Conservation (phyloP, 1,140 invertebrate genomes). For the Ceratina japonica region DNA sequence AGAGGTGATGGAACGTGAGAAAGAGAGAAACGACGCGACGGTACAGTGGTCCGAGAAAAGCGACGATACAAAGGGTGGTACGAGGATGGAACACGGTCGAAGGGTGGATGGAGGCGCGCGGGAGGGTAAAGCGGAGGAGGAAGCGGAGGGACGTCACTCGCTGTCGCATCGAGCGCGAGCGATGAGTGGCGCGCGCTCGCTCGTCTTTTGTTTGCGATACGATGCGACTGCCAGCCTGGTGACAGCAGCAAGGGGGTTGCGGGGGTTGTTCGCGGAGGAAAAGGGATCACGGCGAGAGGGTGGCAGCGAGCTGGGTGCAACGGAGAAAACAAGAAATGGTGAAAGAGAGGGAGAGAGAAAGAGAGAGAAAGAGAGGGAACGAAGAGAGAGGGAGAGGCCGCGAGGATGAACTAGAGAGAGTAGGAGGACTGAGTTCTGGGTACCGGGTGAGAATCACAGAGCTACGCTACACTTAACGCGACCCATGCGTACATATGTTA, state of each 20-base stretch:
- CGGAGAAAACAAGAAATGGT: not conserved
- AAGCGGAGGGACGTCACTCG: slow-evolving; percentile 72
- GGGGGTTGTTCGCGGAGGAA: slow-evolving; percentile 36
- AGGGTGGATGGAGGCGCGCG: slow-evolving; percentile 27
- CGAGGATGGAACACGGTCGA: slow-evolving; percentile 16
- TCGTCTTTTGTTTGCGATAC: slow-evolving; percentile 78
- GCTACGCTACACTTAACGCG: slow-evolving; percentile 72
- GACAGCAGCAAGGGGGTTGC: slow-evolving; percentile 56
- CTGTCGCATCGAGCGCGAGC: slow-evolving; percentile 77
- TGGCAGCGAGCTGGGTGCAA: not conserved
- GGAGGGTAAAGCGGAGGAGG: slow-evolving; percentile 43
- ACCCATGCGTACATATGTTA: slow-evolving; percentile 60
- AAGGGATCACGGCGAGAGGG: slow-evolving; percentile 34
- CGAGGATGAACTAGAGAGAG: slow-evolving; percentile 33
- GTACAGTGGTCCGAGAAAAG: slow-evolving; percentile 18
- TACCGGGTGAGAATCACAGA: slow-evolving; percentile 69
- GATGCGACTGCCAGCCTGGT: slow-evolving; percentile 72
- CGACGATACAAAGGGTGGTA: slow-evolving; percentile 8
- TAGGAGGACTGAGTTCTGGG: slow-evolving; percentile 48
- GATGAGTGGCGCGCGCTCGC: slow-evolving; percentile 76
- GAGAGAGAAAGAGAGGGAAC: slow-evolving; percentile 18
- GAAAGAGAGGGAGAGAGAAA: slow-evolving; percentile 37
- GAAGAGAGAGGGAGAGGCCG: slow-evolving; percentile 19
- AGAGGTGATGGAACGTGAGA: slow-evolving; percentile 44
- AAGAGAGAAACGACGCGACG: slow-evolving; percentile 33